These are phyloP conservation scores for Agrotis ipsilon DNA, from an alignment of 2,888 invertebrate genomes.

Conservation along the genomic window DNA sequence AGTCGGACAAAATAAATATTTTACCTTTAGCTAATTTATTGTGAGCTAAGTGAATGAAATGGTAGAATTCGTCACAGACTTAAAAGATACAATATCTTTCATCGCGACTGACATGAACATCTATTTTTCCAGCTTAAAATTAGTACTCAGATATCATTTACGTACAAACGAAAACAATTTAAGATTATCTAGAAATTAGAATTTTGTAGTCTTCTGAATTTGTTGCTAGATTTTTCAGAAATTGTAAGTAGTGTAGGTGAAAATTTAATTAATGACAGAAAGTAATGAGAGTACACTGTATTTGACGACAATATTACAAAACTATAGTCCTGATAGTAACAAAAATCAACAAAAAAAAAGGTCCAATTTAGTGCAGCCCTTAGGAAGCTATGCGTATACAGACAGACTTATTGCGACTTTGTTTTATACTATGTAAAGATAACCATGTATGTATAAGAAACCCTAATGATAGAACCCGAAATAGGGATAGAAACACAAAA, in stretches of 20 bases:
- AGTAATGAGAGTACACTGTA: constrained; percentile 18
- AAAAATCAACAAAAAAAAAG: too few species aligned
- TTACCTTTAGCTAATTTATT: background rate
- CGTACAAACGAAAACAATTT: constrained; percentile 60
- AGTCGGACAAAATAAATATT: constrained; percentile 5
- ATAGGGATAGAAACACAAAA: too few species aligned
- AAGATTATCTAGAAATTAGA: constrained; percentile 52
- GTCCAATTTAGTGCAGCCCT: too few species aligned
- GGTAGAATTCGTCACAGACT: background rate
- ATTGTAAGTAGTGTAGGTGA: constrained; percentile 39
- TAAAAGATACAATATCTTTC: constrained; percentile 16
- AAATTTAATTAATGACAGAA: constrained; percentile 31
- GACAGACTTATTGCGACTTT: too few species aligned
- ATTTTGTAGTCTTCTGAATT: constrained; percentile 54
- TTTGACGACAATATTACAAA: constrained; percentile 27
- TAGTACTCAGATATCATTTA: constrained; percentile 50
- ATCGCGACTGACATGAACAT: constrained; percentile 45
- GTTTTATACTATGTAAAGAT: too few species aligned
- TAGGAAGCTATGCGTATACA: too few species aligned
- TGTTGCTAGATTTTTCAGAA: constrained; percentile 61
- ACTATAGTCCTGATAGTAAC: too few species aligned
- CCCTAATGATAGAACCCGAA: background rate
- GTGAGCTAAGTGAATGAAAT: background rate
- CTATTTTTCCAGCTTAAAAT: constrained; percentile 37
- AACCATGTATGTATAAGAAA: background rate